Evolutionary conservation across 2,888 invertebrate species (phyloP).

Genomic region (Platycheirus albimanus): DNA sequence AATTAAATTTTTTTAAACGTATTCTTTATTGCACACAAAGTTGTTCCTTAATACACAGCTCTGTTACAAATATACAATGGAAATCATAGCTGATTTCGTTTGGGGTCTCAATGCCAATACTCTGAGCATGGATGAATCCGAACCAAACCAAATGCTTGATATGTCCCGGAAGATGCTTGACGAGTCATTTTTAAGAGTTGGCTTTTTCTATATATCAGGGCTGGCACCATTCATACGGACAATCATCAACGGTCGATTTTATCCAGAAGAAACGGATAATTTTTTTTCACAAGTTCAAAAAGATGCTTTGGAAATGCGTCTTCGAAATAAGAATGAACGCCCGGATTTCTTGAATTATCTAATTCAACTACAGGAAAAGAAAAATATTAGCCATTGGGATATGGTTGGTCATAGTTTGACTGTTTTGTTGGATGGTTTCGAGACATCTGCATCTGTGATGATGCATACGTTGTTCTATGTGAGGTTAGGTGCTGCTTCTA

Average conservation of each 20-base stretch:
- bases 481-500: not conserved
- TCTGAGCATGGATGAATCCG: constrained; percentile 67
- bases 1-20: not conserved
- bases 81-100: constrained; percentile 78
- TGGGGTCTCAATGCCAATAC: constrained; percentile 79
- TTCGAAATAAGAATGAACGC: constrained; percentile 74
- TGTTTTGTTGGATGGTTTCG: constrained; percentile 80
- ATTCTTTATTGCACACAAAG: too few relatives aligned
- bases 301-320: constrained; percentile 78
- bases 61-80: constrained; percentile 76
- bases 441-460: constrained; percentile 78
- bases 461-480: constrained; percentile 74
- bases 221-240: constrained; percentile 76
- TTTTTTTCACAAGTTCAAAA: constrained; percentile 78
- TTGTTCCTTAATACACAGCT: constrained; percentile 72
- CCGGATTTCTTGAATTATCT: constrained; percentile 79
- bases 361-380: constrained; percentile 78
- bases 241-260: constrained; percentile 76
- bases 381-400: constrained; percentile 76
- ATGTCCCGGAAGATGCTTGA: constrained; percentile 76
- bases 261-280: constrained; percentile 85
- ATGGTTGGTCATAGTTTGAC: constrained; percentile 79
- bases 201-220: constrained; percentile 75
- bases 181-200: constrained; percentile 74
- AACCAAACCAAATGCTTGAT: constrained; percentile 74